Percentiles rank a stretch among this genome's conserved stretches.
Evolutionary conservation across 64 coral and sea anemone genomes (phyloP).

Genomic region (Dendronephthya gigantea): DNA sequence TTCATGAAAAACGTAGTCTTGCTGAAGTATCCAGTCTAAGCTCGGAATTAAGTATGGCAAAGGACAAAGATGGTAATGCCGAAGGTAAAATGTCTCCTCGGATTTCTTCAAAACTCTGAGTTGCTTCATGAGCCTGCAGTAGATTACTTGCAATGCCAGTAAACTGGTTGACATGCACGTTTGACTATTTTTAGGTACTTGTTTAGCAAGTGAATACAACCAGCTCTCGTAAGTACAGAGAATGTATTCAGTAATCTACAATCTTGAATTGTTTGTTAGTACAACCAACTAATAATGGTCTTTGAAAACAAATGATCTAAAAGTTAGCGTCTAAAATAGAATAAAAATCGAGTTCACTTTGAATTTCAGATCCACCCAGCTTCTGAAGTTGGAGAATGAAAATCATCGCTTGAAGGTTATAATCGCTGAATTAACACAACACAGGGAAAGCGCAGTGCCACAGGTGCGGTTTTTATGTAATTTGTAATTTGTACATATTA

Average conservation of each 20-base stretch:
- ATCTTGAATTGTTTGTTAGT: too few relatives aligned
- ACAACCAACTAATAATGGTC: too few relatives aligned
- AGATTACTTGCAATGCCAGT: too few relatives aligned
- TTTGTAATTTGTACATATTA: neutral
- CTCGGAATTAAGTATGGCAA: constrained; percentile 56
- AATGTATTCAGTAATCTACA: neutral
- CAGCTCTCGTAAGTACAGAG: constrained; percentile 51
- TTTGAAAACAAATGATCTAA: too few relatives aligned
- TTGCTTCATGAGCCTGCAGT: neutral
- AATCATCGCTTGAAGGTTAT: neutral
- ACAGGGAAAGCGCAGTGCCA: neutral
- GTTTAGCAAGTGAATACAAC: constrained; percentile 77
- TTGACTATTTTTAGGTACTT: constrained; percentile 10
- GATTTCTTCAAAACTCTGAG: neutral
- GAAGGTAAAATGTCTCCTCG: neutral
- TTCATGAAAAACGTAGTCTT: too few relatives aligned
- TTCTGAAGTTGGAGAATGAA: neutral
- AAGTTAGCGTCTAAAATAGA: neutral
- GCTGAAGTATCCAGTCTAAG: constrained; percentile 56
- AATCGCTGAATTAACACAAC: neutral
- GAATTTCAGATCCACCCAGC: neutral
- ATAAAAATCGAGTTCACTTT: neutral
- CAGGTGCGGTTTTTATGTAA: neutral
- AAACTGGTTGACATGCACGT: neutral
- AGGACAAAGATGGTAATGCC: constrained; percentile 29